Evolutionary conservation across 1,140 invertebrate genomes (phyloP).

Genomic region (Homarus americanus): DNA sequence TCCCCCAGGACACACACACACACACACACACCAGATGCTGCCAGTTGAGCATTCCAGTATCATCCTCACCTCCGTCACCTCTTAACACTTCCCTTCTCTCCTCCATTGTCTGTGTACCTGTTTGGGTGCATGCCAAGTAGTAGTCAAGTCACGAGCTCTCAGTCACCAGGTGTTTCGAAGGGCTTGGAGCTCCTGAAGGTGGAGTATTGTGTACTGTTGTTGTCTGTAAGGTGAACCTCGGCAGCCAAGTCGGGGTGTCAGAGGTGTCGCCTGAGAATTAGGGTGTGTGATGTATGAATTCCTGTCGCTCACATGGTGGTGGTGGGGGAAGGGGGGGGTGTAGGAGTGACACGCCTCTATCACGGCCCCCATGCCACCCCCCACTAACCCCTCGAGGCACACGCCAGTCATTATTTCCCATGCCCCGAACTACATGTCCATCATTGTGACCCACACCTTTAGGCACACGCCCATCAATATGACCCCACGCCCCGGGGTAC

Average conservation of each 20-base stretch:
- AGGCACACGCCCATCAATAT: not conserved
- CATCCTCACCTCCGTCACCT: not conserved
- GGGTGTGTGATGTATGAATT: conserved; percentile 50
- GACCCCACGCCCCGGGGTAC: not conserved
- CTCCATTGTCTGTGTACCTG: not conserved
- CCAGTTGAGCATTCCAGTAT: not conserved
- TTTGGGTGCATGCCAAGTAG: not conserved
- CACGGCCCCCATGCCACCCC: too few species aligned
- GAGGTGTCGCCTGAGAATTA: conserved; percentile 47
- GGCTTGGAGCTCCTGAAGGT: too few species aligned
- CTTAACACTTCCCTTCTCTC: not conserved
- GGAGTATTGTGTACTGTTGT: not conserved
- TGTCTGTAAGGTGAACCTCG: not conserved
- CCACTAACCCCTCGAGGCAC: too few species aligned
- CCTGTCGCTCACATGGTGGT: conserved; percentile 31
- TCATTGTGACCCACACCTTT: not conserved
- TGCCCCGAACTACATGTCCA: too few species aligned
- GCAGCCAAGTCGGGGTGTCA: conserved; percentile 20
- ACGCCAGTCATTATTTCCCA: too few species aligned
- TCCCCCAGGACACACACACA: not conserved
- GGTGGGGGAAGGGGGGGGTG: not conserved
- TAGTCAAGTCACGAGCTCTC: not conserved
- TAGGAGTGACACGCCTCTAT: not conserved
- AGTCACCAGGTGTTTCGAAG: not conserved
- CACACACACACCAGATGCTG: not conserved